These are phyloP conservation scores for Chalcosyrphus nemorum DNA, from an alignment of 2,888 invertebrate species.

Conservation along the genomic window DNA sequence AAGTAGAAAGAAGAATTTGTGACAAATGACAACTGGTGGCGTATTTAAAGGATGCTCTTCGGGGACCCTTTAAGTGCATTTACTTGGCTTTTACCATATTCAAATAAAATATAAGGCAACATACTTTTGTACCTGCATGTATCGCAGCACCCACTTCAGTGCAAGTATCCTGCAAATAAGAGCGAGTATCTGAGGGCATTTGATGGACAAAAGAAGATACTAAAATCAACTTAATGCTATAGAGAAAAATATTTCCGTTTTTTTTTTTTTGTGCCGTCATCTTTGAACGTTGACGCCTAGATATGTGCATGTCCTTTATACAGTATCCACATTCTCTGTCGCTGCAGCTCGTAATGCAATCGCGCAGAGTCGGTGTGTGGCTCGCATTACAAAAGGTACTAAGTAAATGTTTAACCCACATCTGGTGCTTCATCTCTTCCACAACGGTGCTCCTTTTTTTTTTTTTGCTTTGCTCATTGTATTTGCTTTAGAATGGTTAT, in stretches of 20 bases:
- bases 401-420: slow-evolving; percentile 60
- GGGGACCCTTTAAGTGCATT: too few relatives aligned
- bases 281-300: slow-evolving; percentile 1
- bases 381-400: slow-evolving; percentile 34
- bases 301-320: not conserved
- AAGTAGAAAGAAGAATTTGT: too few relatives aligned
- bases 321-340: not conserved
- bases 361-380: not conserved
- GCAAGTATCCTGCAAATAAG: not conserved
- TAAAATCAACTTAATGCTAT: not conserved
- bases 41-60: too few relatives aligned
- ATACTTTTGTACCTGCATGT: not conserved
- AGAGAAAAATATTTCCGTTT: slow-evolving; percentile 10
- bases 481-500: slow-evolving; percentile 19
- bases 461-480: not conserved
- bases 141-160: too few relatives aligned
- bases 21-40: too few relatives aligned
- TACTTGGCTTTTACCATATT: too few relatives aligned
- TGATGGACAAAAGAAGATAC: not conserved
- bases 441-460: not conserved
- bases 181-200: not conserved
- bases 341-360: not conserved
- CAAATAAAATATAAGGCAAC: too few relatives aligned
- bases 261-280: not conserved
- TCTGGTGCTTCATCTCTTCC: slow-evolving; percentile 22